Percentiles rank a stretch among this genome's conserved stretches.
phyloP scores from a whole-genome alignment of 2,888 invertebrate genomes.

The Mythimna ferrago region DNA sequence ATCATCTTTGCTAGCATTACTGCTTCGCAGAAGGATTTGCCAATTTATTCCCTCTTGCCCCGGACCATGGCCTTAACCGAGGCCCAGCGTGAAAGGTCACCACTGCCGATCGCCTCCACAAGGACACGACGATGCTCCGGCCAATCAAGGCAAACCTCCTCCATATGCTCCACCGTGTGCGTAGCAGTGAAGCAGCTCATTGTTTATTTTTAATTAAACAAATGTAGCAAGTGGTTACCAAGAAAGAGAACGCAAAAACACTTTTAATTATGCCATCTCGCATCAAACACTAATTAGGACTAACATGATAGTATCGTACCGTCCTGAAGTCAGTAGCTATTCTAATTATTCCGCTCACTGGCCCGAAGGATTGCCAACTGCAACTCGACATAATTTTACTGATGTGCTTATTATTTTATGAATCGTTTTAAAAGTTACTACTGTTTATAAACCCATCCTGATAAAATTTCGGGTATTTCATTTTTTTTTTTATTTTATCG shows the following conservation, averaged over 20 bases:
- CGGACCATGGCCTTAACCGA: too few species aligned
- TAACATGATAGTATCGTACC: neutral
- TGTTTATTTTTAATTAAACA: neutral
- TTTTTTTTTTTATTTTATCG: neutral
- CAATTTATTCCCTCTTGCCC: too few species aligned
- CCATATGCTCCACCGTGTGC: too few species aligned
- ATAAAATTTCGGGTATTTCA: neutral
- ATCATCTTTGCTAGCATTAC: too few species aligned
- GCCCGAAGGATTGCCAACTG: neutral
- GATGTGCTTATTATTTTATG: neutral
- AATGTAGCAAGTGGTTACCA: neutral
- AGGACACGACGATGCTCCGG: too few species aligned
- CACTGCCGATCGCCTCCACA: too few species aligned
- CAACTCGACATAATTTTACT: neutral
- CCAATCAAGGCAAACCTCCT: too few species aligned
- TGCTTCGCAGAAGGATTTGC: too few species aligned
- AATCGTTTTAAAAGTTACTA: neutral
- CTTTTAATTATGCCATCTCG: neutral
- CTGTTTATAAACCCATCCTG: neutral
- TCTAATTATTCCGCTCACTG: conserved; percentile 21
- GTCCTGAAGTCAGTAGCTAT: conserved; percentile 5
- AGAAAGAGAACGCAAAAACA: neutral
- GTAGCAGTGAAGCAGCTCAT: neutral
- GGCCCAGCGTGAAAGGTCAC: too few species aligned
- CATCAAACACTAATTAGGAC: conserved; percentile 4